Evolutionary conservation across 2,888 invertebrate genomes (phyloP), one percentile per base, ranked within the genome.

Genomic region (Noctua comes): DNA sequence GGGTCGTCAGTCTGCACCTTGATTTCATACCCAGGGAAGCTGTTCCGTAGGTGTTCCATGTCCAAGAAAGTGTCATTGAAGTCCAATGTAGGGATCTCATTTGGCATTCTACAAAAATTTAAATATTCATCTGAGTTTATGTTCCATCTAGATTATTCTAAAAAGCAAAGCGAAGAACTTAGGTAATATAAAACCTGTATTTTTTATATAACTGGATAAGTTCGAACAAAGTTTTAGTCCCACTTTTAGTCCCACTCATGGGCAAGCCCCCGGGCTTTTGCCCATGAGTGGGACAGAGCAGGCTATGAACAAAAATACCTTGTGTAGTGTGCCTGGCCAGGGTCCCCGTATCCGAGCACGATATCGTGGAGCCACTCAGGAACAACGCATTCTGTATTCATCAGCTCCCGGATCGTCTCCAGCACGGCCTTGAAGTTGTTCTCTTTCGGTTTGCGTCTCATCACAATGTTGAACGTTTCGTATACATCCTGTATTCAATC

Each of bases 361-460:
- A 99, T 99, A 91, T 99, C 99, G 91, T 99, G 99, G n/a, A 99
- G 95, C 99, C 99, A 99, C 87, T 99, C 98, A 0, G 99, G 99
- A 8, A 99, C 99, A 21, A 99, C 99, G 93, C 99, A 99, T 94
- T 99, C 99, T 0, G 99, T 99, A 93, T 99, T 99, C 99, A 99
- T 99, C 87, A 99, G 97, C 95, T 99, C 99, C 5, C 99, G 97
- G 81, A 99, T 99, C 0, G 99, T 99, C 95, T 99, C 99, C 89
- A 99, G 95, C 1, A 99, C 99, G 0, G 99, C 99, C 96, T 99
- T 99, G 95, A 99, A 99, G 95, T 99, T 99, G 94, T 99, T 99
- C 95, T 99, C 99, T 92, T 99, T 99, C 0, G 99, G 99, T 94
- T 99, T 99, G n/a, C 99, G 97, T 59, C 99, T 97, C 98, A 99